phyloP scores from a whole-genome alignment of 2,888 invertebrate genomes.

The Diachrysia chrysitis region DNA sequence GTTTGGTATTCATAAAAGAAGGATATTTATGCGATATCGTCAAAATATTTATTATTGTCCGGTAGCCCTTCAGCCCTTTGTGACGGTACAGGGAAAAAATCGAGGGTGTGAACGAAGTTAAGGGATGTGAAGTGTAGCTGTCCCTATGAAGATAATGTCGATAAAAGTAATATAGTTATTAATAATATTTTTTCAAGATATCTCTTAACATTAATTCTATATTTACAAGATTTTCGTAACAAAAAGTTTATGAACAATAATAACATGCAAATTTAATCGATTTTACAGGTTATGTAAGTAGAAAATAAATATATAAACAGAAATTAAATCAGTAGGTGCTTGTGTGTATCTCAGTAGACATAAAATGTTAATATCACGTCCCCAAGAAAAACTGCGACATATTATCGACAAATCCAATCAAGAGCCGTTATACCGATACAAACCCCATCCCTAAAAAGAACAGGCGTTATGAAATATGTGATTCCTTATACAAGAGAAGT shows the following conservation, averaged over 20 bases:
- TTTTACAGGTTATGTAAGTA: too few species aligned
- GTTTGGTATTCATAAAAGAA: conserved; percentile 88
- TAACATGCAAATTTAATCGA: too few species aligned
- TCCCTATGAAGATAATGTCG: neutral
- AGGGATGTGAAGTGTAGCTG: conserved; percentile 46
- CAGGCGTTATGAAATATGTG: conserved; percentile 87
- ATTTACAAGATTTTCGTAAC: too few species aligned
- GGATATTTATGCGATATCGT: conserved; percentile 89
- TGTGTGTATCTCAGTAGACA: too few species aligned
- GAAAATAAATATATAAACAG: too few species aligned
- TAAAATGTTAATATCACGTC: too few species aligned
- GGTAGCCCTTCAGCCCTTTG: conserved; percentile 85
- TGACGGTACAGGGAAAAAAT: conserved; percentile 80
- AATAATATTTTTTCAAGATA: too few species aligned
- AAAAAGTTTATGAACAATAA: too few species aligned
- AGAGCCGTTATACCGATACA: conserved; percentile 17
- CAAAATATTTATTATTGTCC: conserved; percentile 89
- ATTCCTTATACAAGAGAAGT: conserved; percentile 88
- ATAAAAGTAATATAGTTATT: neutral
- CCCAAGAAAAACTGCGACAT: neutral
- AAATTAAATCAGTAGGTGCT: too few species aligned
- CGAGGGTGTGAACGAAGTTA: conserved; percentile 83
- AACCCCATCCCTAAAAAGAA: conserved; percentile 65
- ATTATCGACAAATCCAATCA: neutral
- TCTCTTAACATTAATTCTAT: too few species aligned